Conservation (phyloP, 2,797 vertebrate genomes). For the Decapterus maruadsi region DNA sequence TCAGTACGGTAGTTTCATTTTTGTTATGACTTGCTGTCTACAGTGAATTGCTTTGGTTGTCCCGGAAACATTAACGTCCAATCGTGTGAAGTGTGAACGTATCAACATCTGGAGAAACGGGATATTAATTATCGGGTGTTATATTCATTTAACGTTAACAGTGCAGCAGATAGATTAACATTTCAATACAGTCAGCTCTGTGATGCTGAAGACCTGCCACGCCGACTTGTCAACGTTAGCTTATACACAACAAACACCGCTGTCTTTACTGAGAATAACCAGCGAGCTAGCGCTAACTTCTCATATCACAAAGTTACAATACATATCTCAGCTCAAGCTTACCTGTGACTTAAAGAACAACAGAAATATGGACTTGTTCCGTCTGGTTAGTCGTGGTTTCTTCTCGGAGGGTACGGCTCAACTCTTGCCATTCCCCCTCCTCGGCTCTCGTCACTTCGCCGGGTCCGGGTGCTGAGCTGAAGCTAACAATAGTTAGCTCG, state of each 20-base stretch:
- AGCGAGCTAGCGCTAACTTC: conserved; percentile 49
- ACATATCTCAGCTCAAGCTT: neutral
- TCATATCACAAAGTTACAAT: neutral
- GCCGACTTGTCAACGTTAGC: conserved; percentile 35
- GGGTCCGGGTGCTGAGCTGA: conserved; percentile 31
- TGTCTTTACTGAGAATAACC: conserved; percentile 24
- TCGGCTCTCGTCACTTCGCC: conserved; percentile 56
- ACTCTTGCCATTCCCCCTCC: conserved; percentile 69
- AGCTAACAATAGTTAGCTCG: conserved; percentile 69
- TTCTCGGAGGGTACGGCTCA: conserved; percentile 38
- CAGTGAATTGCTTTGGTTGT: neutral
- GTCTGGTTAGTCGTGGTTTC: conserved; percentile 29
- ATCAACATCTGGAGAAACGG: neutral
- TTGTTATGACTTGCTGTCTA: neutral
- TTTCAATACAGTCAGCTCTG: neutral
- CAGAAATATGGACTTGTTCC: neutral
- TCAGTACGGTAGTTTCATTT: neutral
- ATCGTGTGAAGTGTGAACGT: neutral
- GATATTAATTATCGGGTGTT: neutral
- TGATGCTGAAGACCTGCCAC: conserved; percentile 11
- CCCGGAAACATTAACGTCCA: neutral
- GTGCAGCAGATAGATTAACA: neutral
- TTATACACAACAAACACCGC: conserved; percentile 7
- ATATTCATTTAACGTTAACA: neutral
- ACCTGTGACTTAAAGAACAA: conserved; percentile 41